Percentiles rank a stretch among this genome's conserved stretches.
These are phyloP conservation scores for Cerceris rybyensis DNA, from an alignment of 2,888 invertebrate species.

Conservation along the genomic window DNA sequence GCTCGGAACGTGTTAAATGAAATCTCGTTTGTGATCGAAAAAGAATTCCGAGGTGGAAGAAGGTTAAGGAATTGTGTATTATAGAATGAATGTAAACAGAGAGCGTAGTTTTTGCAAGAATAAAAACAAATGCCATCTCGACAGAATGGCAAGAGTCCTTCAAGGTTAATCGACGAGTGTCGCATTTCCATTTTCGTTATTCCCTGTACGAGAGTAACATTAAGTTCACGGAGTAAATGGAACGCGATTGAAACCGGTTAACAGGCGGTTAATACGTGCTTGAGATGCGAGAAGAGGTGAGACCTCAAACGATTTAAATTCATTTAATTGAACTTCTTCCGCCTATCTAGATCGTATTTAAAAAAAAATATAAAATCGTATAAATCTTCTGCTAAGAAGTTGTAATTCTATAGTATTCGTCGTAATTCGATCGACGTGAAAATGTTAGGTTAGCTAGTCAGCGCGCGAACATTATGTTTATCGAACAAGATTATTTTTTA, in stretches of 20 bases:
- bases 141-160: not conserved
- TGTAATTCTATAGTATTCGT: no score
- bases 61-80: not conserved
- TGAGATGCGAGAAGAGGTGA: slow-evolving; percentile 31
- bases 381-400: no score
- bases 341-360: not conserved
- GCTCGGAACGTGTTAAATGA: no score
- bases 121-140: not conserved
- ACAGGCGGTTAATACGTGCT: slow-evolving; percentile 44
- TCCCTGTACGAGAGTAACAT: slow-evolving; percentile 11
- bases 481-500: no score
- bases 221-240: slow-evolving; percentile 63
- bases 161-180: slow-evolving; percentile 5
- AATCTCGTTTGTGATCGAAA: no score
- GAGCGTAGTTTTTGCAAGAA: not conserved
- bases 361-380: not conserved
- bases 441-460: no score
- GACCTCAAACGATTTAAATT: slow-evolving; percentile 24
- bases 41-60: no score
- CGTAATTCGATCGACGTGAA: no score
- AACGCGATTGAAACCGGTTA: slow-evolving; percentile 66
- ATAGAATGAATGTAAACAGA: not conserved
- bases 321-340: slow-evolving; percentile 24
- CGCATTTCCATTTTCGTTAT: slow-evolving; percentile 26
- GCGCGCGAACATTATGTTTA: no score